Conservation (phyloP, 2,113 vertebrate genomes). For the Myiozetetes cayanensis region DNA sequence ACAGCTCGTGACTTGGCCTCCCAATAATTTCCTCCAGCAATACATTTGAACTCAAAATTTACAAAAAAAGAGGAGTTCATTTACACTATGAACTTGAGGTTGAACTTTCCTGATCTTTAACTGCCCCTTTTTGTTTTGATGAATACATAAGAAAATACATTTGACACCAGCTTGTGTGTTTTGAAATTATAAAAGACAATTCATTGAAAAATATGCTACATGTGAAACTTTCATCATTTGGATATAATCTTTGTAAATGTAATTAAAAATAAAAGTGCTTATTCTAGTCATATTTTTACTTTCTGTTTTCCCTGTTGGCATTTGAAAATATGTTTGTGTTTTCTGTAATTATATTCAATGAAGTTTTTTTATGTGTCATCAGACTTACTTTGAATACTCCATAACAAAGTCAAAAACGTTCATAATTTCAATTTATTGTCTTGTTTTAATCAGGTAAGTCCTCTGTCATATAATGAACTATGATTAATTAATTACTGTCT, state of each 20-base stretch:
- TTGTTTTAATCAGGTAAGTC: not conserved
- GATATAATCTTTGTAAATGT: not conserved
- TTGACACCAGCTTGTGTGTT: not conserved
- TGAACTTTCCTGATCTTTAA: not conserved
- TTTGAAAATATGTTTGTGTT: not conserved
- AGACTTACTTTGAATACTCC: not conserved
- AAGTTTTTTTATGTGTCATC: not conserved
- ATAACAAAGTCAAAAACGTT: not conserved
- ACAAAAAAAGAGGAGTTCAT: not conserved
- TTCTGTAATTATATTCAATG: not conserved
- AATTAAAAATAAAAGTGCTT: not conserved
- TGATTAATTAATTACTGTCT: not conserved
- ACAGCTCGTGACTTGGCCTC: not conserved
- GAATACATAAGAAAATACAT: not conserved
- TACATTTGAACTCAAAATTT: not conserved
- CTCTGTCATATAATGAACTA: not conserved
- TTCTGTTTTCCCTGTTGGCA: not conserved
- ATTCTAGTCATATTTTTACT: not conserved
- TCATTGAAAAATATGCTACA: not conserved
- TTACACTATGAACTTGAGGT: not conserved
- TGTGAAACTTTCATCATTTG: not conserved
- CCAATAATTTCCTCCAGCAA: not conserved
- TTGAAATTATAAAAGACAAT: not conserved
- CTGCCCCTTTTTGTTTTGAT: not conserved
- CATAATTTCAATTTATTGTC: not conserved